These are phyloP conservation scores for Metalampra italica DNA, from an alignment of 2,888 invertebrate genomes.

Conservation along the genomic window DNA sequence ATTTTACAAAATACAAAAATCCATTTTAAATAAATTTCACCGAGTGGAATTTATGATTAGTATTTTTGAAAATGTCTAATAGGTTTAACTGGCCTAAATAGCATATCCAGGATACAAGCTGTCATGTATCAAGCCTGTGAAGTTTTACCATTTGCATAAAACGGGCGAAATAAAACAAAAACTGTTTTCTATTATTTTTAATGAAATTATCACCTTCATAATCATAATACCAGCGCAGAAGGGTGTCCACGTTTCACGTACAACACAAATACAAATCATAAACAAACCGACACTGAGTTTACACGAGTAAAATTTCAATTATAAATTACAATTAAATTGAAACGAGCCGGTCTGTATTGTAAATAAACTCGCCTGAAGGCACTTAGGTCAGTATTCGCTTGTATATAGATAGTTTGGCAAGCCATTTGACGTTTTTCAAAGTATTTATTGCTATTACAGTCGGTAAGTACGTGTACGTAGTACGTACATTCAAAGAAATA, in stretches of 20 bases:
- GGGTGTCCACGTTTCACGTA: conserved; percentile 75
- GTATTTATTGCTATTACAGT: conserved; percentile 1
- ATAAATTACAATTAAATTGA: conserved; percentile 20
- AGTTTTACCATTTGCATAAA: no score
- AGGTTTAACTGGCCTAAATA: no score
- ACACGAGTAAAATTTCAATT: neutral
- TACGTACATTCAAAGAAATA: no score
- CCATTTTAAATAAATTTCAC: no score
- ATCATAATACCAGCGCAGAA: conserved; percentile 59
- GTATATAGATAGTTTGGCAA: conserved; percentile 53
- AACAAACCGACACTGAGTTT: conserved; percentile 43
- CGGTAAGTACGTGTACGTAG: no score
- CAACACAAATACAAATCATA: conserved; percentile 58
- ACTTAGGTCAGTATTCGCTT: conserved; percentile 67
- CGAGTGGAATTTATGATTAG: no score
- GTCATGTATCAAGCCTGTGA: no score
- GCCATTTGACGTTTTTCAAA: conserved; percentile 26
- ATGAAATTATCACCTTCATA: conserved; percentile 73
- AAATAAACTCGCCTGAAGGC: conserved; percentile 69
- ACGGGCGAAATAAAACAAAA: conserved; percentile 28
- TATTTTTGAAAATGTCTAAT: no score
- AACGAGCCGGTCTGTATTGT: conserved; percentile 48
- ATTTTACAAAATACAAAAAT: no score
- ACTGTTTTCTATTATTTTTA: conserved; percentile 63
- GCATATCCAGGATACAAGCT: no score